Conservation (phyloP, 2,888 invertebrate species). For the Tholera decimalis region DNA sequence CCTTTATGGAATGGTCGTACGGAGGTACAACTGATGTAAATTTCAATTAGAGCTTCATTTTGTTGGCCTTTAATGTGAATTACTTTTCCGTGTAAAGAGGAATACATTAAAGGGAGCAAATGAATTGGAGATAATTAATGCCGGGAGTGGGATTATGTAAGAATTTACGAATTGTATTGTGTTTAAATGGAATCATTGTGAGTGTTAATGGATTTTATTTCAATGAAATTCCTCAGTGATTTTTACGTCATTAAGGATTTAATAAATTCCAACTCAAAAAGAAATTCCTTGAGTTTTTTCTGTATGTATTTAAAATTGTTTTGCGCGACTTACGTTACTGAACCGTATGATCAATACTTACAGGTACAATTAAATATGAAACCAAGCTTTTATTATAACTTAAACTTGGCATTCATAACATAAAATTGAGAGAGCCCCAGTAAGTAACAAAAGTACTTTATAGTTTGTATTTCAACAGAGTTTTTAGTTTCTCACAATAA, state of each 20-base stretch:
- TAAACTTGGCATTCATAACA: too few relatives aligned
- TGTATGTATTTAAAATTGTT: neutral
- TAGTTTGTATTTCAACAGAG: neutral
- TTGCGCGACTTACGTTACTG: neutral
- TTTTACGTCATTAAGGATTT: conserved; percentile 8
- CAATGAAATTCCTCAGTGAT: conserved; percentile 7
- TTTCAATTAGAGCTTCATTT: conserved; percentile 44
- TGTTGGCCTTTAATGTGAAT: conserved; percentile 43
- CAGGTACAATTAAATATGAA: neutral
- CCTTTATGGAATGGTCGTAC: neutral
- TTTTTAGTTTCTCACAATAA: neutral
- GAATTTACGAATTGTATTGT: conserved; percentile 44
- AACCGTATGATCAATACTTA: neutral
- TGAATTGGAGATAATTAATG: conserved; percentile 52
- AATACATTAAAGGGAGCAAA: conserved; percentile 53
- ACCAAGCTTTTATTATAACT: too few relatives aligned
- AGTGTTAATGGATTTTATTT: conserved; percentile 41
- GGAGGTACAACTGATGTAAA: conserved; percentile 26
- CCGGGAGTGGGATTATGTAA: conserved; percentile 36
- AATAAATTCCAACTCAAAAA: neutral
- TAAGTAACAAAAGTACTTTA: too few relatives aligned
- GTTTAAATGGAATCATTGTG: conserved; percentile 39
- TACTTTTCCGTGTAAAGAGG: conserved; percentile 41
- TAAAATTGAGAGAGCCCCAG: too few relatives aligned
- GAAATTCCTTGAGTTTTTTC: neutral